phyloP scores from a whole-genome alignment of 2,888 invertebrate genomes.

The Chesias legatella region DNA sequence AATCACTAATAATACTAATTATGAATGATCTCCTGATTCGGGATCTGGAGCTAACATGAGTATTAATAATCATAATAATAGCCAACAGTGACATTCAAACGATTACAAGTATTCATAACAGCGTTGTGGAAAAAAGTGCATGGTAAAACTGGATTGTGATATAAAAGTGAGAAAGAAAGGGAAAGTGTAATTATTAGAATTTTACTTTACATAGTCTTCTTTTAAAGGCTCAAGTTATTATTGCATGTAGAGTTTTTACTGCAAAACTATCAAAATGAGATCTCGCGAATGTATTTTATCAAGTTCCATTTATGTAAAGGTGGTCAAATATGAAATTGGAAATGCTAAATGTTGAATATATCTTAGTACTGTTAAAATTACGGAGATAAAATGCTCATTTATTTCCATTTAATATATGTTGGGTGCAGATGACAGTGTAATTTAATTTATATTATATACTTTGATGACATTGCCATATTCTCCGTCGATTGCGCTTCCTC shows the following conservation, averaged over 20 bases:
- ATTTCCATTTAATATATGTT: slow-evolving; percentile 44
- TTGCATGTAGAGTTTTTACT: background rate
- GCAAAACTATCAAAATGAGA: background rate
- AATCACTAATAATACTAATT: no score
- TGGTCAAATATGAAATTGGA: slow-evolving; percentile 1
- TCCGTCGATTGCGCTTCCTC: no score
- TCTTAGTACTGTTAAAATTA: slow-evolving; percentile 9
- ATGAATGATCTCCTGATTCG: no score
- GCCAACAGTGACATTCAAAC: no score
- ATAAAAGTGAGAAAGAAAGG: slow-evolving; percentile 14
- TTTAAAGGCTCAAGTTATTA: background rate
- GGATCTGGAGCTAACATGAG: no score
- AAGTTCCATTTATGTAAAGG: background rate
- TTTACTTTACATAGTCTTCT: slow-evolving; percentile 9
- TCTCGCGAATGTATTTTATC: no score
- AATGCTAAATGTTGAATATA: slow-evolving; percentile 10
- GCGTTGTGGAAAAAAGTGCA: background rate
- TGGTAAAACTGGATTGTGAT: slow-evolving; percentile 16
- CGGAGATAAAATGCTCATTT: slow-evolving; percentile 25
- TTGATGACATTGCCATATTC: no score
- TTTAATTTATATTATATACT: no score
- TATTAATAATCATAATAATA: no score
- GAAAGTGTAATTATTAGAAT: slow-evolving; percentile 10
- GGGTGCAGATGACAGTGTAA: slow-evolving; percentile 42
- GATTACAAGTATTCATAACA: no score